Evolutionary conservation across 2,113 vertebrate genomes (phyloP).

Genomic region (Natator depressus): DNA sequence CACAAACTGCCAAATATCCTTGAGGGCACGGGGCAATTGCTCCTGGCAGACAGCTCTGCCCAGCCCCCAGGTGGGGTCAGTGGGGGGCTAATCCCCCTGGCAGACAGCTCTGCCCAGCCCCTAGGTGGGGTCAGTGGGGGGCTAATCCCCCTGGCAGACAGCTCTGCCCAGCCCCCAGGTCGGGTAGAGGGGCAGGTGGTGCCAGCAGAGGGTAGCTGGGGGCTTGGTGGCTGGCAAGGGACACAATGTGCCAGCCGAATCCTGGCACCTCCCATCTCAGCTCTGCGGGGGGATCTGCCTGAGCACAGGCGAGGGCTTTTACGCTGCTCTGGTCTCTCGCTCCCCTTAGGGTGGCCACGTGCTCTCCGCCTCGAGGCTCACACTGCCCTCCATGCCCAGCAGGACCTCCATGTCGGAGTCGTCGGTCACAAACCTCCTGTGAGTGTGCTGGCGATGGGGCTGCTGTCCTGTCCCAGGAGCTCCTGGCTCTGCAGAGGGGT

Average conservation of each 20-base stretch:
- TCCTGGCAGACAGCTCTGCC: neutral
- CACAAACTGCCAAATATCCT: neutral
- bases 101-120: too few species aligned
- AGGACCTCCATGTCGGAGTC: slow-evolving; percentile 92
- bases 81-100: too few species aligned
- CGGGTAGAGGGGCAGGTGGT: too few species aligned
- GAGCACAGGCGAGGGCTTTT: neutral
- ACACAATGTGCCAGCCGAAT: neutral
- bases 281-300: neutral
- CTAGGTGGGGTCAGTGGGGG: too few species aligned
- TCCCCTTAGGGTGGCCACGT: slow-evolving; percentile 89
- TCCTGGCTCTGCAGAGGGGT: neutral
- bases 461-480: neutral
- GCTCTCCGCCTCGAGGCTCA: slow-evolving; percentile 88
- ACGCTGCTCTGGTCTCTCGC: neutral
- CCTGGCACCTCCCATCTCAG: neutral
- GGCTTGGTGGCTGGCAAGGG: neutral
- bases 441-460: slow-evolving; percentile 67
- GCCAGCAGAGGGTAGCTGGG: too few species aligned
- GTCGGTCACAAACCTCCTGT: slow-evolving; percentile 96
- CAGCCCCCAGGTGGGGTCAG: too few species aligned
- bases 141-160: too few species aligned
- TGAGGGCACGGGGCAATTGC: neutral
- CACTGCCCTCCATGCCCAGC: slow-evolving; percentile 93
- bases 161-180: too few species aligned